Base-by-base conservation (phyloP, 1,140 invertebrate genomes). In the Mizuhopecten yessoensis region DNA sequence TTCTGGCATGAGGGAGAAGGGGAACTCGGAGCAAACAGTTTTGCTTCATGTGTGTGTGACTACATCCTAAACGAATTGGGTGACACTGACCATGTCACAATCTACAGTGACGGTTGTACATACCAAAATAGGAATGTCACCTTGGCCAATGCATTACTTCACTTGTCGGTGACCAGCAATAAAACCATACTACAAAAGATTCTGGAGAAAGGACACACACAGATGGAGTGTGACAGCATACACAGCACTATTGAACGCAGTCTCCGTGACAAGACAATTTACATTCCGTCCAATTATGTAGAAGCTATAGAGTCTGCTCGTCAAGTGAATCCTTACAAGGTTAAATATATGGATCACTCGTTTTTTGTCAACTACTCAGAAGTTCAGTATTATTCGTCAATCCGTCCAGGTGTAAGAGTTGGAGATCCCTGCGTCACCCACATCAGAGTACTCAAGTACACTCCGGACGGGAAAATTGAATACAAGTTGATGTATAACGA, bases 101-200 rank as follows among this genome's bases (percentile, higher is more conserved):
- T 91, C 20, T 91, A 91, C 34, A 91, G 87, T 86, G 90, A 91
- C 86, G 90, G 92, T 7, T 92, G 90, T 88, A 91, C 90, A 0
- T 92, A 92, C 34, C 90, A 92, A 88, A 92, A 92, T 34, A 91
- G 92, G 45, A 92, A 92, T 86, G 49, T 86, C 23, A 86, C 75
- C n/a, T 29, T 92, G 33, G 39, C 36, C 2, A 91, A 89, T 75
- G 33, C 88, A 7, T n/a, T 88, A 13, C 34, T 34, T 23, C 0
- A 88, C 0, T 33, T 90, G 88, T 39, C 49, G 49, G 33, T 42
- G 34, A n/a, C 86, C 0, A 86, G 86, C 34, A n/a, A 45, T 0
- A 34, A 87, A 29, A 20, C 86, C 29, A 39, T 91, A 34, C 23
- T 17, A 2, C 89, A 90, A 49, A 92, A 90, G 34, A 88, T 34